Evolutionary conservation across 2,888 invertebrate species (phyloP).

Genomic region (Hanleya hanleyi): DNA sequence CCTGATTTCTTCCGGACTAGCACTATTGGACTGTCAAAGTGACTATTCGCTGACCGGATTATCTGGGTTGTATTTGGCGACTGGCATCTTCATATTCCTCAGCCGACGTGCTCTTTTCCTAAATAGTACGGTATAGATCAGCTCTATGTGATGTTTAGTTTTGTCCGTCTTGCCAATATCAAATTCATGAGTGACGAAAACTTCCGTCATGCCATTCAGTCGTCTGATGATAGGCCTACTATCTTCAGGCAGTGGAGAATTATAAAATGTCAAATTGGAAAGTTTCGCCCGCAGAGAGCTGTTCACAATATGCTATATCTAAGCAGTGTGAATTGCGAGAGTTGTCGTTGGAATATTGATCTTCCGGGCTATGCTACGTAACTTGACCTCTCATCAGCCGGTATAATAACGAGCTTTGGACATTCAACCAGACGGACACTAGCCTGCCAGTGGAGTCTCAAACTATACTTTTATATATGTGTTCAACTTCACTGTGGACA

Average conservation of each 20-base stretch:
- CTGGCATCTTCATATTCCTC: too few relatives aligned
- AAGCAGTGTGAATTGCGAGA: too few relatives aligned
- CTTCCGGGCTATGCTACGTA: too few relatives aligned
- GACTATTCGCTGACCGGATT: background rate
- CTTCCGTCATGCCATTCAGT: background rate
- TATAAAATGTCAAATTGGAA: background rate
- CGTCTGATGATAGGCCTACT: background rate
- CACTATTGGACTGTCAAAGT: background rate
- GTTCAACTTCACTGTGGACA: too few relatives aligned
- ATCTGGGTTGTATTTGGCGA: background rate
- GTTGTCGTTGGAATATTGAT: too few relatives aligned
- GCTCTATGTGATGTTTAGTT: background rate
- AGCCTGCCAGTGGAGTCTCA: too few relatives aligned
- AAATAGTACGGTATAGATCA: background rate
- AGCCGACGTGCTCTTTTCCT: background rate
- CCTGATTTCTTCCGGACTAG: background rate
- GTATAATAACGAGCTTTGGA: too few relatives aligned
- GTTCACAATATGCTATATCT: background rate
- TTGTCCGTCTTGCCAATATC: background rate
- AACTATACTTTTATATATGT: too few relatives aligned
- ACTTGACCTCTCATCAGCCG: too few relatives aligned
- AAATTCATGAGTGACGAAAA: background rate
- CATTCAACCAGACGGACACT: too few relatives aligned
- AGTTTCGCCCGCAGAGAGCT: background rate
- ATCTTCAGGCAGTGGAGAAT: background rate